Evolutionary conservation across 2,797 vertebrate genomes (phyloP), one percentile per base, ranked within the genome.

Genomic region (Acanthornis magna): DNA sequence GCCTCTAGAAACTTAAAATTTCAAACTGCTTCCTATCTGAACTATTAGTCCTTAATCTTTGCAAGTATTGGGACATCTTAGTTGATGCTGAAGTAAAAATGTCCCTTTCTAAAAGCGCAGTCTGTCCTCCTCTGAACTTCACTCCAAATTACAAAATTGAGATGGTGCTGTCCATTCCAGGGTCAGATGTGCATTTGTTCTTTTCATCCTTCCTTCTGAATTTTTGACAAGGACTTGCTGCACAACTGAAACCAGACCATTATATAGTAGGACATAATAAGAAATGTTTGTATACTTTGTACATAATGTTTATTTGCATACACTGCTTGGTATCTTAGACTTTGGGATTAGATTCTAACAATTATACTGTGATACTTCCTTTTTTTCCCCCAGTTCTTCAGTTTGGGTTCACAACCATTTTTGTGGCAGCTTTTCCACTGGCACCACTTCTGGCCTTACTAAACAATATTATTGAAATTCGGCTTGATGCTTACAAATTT

Each of bases 381-480:
- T 86, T 70, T 70, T 68, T 85, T n/a, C 0, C 0, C 40, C 63
- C 67, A 98, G 98, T 98, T 97, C 98, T 98, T 90, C 98, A 98
- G 88, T 98, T 98, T 95, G 98, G 98, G 58, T 98, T 98, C 95
- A 98, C 98, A 78, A 98, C 98, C 19, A 98, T 98, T 94, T 98
- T 98, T 94, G 98, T 98, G 97, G 98, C 98, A 94, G 98, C 98
- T 95, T 98, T 98, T 91, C 98, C 98, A 65, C 95, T 98, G 92
- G 98, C 98, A 95, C 98, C 98, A 4, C 98, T 98, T 75, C 97
- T 98, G 90, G 98, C 98, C 97, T 98, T 98, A 97, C 97, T 98
- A 92, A 98, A 98, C 95, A 98, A 98, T 88, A 98, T 98, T 55
- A 98, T 98, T 89, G 98, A 98, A 97, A 98, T 98, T 94, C 97